Evolutionary conservation across 2,797 vertebrate species (phyloP).

Genomic region (Chelon auratus): DNA sequence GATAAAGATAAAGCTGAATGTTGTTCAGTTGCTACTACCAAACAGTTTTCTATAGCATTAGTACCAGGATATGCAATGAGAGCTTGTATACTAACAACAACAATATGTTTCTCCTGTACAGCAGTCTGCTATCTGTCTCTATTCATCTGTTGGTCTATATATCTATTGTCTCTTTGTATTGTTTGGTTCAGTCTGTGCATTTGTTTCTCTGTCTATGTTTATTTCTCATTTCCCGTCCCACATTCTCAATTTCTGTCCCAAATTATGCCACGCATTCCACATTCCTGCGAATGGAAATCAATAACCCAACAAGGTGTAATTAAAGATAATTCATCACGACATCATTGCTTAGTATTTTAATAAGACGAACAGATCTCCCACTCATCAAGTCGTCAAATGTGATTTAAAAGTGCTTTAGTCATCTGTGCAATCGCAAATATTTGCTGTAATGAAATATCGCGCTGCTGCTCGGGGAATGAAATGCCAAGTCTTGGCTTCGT

Average conservation of each 20-base stretch:
- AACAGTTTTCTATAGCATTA: conserved; percentile 21
- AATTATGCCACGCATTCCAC: background rate
- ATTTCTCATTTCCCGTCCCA: conserved; percentile 29
- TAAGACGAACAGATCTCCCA: conserved; percentile 18
- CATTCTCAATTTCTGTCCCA: background rate
- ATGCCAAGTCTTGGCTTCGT: conserved; percentile 49
- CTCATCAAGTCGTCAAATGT: conserved; percentile 21
- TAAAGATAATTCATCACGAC: conserved; percentile 19
- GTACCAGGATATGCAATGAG: conserved; percentile 9
- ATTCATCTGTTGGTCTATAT: conserved; percentile 53
- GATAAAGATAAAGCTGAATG: conserved; percentile 21
- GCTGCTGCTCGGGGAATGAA: conserved; percentile 37
- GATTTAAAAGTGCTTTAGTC: conserved; percentile 16
- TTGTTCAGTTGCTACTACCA: conserved; percentile 2
- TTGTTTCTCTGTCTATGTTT: conserved; percentile 26
- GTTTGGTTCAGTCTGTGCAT: conserved; percentile 20
- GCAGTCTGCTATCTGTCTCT: conserved; percentile 41
- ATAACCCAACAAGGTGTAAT: conserved; percentile 18
- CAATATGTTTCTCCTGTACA: conserved; percentile 11
- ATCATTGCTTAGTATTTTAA: conserved; percentile 22
- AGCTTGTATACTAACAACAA: conserved; percentile 31
- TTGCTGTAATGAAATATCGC: conserved; percentile 44
- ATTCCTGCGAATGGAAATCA: conserved; percentile 31
- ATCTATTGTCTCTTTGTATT: conserved; percentile 46
- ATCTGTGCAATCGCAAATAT: conserved; percentile 26